Evolutionary conservation across 2,113 vertebrate species (phyloP), one percentile per base, ranked within the genome.

Genomic region (Sprattus sprattus): DNA sequence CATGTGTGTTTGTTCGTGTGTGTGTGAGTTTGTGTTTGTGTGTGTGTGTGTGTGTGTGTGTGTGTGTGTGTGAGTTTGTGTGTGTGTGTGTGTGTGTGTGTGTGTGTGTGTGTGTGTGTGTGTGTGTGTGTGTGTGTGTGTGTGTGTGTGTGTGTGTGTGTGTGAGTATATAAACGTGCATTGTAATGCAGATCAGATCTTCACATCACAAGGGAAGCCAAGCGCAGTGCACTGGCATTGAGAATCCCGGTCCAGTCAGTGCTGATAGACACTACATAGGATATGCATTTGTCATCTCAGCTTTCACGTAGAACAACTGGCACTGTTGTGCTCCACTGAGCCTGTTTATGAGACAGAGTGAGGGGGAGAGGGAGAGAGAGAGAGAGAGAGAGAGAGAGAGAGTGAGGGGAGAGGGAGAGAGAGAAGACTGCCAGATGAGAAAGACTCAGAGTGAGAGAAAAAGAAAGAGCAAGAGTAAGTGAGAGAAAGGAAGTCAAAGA

Each of bases 191-290:
- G 71, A 44, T 78, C 28, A 78, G 25, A 78, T 78, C 28, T 39
- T 32, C 39, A 15, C 71, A 78, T 28, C 32, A 39, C 2, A 67
- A 28, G 25, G 25, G 64, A 67, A 67, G n/a, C 71, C 25, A 15
- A 2, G 28, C 71, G 44, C 71, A 39, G 25, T 16, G 71, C 71
- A 78, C 13, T 16, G 71, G 71, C 71, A 32, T 32, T 16, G 11
- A 78, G 71, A 39, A 13, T 78, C 10, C 71, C 25, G 11, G 32
- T 10, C 71, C 28, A 78, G 39, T 39, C 71, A 39, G 32, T 44
- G 71, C 10, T 71, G 71, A 78, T 39, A 78, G 71, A 78, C 71
- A 78, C 71, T 78, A 78, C 71, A 32, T 71, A 78, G 71, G 44
- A 32, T 32, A 78, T 78, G 71, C 25, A 71, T 71, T 71, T 71